phyloP scores from a whole-genome alignment of 2,797 vertebrate species.

The Chaunax sp. region DNA sequence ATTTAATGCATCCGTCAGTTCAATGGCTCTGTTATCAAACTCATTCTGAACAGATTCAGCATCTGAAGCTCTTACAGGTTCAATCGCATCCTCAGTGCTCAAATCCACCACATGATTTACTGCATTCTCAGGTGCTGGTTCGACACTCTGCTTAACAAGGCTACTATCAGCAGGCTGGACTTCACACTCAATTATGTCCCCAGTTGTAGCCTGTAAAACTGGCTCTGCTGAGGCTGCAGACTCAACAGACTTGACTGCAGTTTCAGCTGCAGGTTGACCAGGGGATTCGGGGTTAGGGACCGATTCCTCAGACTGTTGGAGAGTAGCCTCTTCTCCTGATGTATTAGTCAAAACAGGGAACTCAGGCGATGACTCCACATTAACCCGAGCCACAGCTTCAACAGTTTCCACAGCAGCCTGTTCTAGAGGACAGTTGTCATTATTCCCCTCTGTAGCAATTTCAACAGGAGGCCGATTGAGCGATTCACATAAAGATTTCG shows the following conservation, averaged over 20 bases:
- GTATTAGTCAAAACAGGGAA: not conserved
- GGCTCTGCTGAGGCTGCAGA: no score
- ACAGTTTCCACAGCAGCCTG: not conserved
- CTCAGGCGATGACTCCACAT: not conserved
- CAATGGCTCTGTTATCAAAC: not conserved
- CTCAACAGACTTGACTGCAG: no score
- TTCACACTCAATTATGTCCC: no score
- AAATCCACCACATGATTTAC: not conserved
- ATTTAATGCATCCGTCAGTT: slow-evolving; percentile 50
- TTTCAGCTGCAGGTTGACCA: no score
- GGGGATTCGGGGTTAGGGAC: not conserved
- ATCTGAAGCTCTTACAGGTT: slow-evolving; percentile 20
- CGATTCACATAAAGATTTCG: not conserved
- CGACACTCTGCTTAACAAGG: slow-evolving; percentile 21
- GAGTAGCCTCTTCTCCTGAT: not conserved
- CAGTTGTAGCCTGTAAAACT: no score
- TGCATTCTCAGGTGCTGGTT: slow-evolving; percentile 10
- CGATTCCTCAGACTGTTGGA: not conserved
- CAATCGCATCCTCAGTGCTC: slow-evolving; percentile 16
- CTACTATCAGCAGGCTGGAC: no score
- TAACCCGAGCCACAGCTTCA: not conserved
- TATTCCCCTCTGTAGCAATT: not conserved
- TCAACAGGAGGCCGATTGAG: slow-evolving; percentile 4
- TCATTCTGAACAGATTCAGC: slow-evolving; percentile 6
- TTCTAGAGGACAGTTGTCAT: not conserved